These are phyloP conservation scores for Tipula unca DNA, from an alignment of 2,888 invertebrate genomes.

Conservation along the genomic window DNA sequence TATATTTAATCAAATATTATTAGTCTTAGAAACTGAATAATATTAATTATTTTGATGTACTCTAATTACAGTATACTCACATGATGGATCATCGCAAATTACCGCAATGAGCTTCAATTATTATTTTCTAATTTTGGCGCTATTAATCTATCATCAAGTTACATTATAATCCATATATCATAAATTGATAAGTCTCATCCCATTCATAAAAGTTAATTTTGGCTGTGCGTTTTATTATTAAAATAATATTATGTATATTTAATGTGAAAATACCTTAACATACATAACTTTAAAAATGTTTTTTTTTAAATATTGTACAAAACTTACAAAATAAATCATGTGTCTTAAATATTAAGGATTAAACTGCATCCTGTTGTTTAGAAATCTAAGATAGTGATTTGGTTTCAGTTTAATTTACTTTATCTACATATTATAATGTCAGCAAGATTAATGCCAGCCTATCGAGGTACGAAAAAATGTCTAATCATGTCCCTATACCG, in stretches of 20 bases:
- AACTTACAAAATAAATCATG: neutral
- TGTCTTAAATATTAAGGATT: neutral
- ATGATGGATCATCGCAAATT: neutral
- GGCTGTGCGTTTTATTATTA: neutral
- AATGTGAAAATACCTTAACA: neutral
- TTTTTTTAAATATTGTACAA: neutral
- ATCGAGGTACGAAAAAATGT: too few species aligned
- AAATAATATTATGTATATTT: neutral
- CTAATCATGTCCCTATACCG: too few species aligned
- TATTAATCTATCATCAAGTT: neutral
- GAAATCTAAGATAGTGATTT: too few species aligned
- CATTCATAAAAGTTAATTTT: neutral
- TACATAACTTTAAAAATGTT: neutral
- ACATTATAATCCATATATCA: neutral
- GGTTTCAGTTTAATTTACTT: too few species aligned
- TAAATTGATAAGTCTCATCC: neutral
- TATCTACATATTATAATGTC: too few species aligned
- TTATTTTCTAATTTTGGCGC: neutral
- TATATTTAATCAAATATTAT: neutral
- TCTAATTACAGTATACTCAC: neutral
- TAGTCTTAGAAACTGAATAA: too few species aligned
- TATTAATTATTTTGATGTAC: neutral
- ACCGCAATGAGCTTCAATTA: neutral
- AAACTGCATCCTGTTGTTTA: neutral
- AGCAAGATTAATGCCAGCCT: too few species aligned